phyloP scores from a whole-genome alignment of 2,888 invertebrate genomes.

The Papilio elwesi region DNA sequence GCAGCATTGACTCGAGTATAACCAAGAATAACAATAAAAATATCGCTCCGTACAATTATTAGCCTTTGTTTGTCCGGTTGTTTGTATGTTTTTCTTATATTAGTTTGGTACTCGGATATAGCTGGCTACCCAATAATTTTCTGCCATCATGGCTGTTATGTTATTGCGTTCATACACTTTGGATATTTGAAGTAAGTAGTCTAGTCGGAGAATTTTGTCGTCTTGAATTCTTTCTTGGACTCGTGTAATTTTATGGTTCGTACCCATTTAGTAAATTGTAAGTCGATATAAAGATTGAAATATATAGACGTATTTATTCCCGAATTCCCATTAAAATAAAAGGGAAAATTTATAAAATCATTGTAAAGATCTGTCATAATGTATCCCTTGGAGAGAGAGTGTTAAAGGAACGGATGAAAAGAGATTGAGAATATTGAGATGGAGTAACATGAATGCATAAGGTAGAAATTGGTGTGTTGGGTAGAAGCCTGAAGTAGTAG shows the following conservation, averaged over 20 bases:
- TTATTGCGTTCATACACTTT: constrained; percentile 22
- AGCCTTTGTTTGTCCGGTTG: constrained; percentile 31
- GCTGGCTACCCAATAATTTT: constrained; percentile 33
- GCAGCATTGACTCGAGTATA: constrained; percentile 13
- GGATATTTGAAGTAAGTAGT: background rate
- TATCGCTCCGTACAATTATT: constrained; percentile 22
- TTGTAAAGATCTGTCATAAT: too few relatives aligned
- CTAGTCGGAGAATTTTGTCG: constrained; percentile 13
- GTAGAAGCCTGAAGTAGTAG: too few relatives aligned
- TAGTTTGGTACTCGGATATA: constrained; percentile 5
- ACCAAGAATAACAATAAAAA: constrained; percentile 27
- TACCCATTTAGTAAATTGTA: background rate
- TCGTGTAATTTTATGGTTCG: background rate
- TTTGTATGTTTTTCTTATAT: constrained; percentile 26
- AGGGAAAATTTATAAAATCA: too few relatives aligned
- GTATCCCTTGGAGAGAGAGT: too few relatives aligned
- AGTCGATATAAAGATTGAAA: too few relatives aligned
- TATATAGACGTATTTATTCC: too few relatives aligned
- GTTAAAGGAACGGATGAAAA: too few relatives aligned
- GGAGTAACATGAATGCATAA: too few relatives aligned
- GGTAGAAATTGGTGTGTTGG: too few relatives aligned
- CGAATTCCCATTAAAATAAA: too few relatives aligned
- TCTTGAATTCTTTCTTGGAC: constrained; percentile 3
- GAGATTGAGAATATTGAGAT: too few relatives aligned
- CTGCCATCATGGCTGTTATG: constrained; percentile 14